phyloP scores from a whole-genome alignment of 1,140 invertebrate genomes.

The Macrotrachela quadricornifera region DNA sequence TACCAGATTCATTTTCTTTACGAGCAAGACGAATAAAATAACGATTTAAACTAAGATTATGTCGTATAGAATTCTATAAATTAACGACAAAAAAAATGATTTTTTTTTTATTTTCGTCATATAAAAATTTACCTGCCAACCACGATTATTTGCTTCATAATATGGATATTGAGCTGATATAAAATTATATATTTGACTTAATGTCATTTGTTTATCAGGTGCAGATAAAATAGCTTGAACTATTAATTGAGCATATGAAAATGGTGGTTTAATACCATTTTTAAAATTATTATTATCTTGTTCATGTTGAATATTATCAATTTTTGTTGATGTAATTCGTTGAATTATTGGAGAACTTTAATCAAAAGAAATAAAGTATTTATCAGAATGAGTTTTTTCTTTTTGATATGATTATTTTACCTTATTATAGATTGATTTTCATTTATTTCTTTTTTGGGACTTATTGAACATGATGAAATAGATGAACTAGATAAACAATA shows the following conservation, averaged over 20 bases:
- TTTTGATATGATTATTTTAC: no score
- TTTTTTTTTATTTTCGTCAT: no score
- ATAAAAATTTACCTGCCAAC: conserved; percentile 53
- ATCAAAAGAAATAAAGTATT: no score
- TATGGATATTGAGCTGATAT: conserved; percentile 97
- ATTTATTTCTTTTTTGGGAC: no score
- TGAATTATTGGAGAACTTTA: no score
- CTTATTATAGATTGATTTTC: no score
- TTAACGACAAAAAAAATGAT: neutral
- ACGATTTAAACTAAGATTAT: conserved; percentile 88
- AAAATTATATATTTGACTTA: conserved; percentile 95
- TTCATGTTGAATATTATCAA: no score
- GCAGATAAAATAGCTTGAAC: conserved; percentile 88
- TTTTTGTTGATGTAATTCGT: no score
- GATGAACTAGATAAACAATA: no score
- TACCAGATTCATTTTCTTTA: conserved; percentile 82
- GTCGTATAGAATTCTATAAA: conserved; percentile 75
- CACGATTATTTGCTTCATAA: conserved; percentile 87
- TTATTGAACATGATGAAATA: no score
- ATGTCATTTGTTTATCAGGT: conserved; percentile 74
- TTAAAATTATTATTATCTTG: no score
- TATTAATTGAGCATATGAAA: conserved; percentile 91
- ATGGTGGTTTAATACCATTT: conserved; percentile 56
- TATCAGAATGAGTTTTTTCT: no score
- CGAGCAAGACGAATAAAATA: conserved; percentile 90